These are phyloP conservation scores for Dolichoris vasculosae DNA, from an alignment of 1,140 invertebrate genomes.

Conservation along the genomic window DNA sequence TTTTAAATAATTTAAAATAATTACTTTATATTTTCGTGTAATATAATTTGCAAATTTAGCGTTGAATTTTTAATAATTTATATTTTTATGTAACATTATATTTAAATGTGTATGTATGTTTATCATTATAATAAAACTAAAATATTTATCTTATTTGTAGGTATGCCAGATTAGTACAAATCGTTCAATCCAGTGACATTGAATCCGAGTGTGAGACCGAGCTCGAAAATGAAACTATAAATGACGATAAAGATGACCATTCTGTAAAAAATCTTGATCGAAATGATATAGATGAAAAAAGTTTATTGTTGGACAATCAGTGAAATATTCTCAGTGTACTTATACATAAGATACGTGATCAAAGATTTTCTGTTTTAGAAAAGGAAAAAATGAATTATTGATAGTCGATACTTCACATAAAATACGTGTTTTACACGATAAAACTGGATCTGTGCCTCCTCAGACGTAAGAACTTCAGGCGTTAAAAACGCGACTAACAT, in stretches of 20 bases:
- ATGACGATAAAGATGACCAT: slow-evolving; percentile 15
- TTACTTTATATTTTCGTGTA: too few relatives aligned
- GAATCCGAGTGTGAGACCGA: slow-evolving; percentile 60
- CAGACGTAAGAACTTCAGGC: slow-evolving; percentile 5
- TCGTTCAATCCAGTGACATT: slow-evolving; percentile 55
- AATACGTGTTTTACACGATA: slow-evolving; percentile 27
- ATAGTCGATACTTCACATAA: slow-evolving; percentile 2
- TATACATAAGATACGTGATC: neutral
- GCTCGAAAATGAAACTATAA: slow-evolving; percentile 49
- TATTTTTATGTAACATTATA: too few relatives aligned
- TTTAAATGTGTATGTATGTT: neutral
- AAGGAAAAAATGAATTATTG: neutral
- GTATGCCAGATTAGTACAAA: slow-evolving; percentile 68
- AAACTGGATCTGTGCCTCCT: slow-evolving; percentile 49
- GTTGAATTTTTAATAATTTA: too few relatives aligned
- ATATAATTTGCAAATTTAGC: too few relatives aligned
- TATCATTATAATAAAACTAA: neutral
- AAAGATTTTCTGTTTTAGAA: neutral
- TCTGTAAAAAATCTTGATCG: slow-evolving; percentile 4
- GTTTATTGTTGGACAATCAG: slow-evolving; percentile 47
- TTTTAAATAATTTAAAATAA: too few relatives aligned
- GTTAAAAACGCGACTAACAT: neutral
- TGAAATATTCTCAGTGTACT: slow-evolving; percentile 19
- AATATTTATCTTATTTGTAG: slow-evolving; percentile 51
- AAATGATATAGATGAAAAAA: slow-evolving; percentile 33